Percentiles rank a stretch among this genome's conserved stretches.
These are phyloP conservation scores for Polylopha cassiicola DNA, from an alignment of 2,888 invertebrate species.

Conservation along the genomic window DNA sequence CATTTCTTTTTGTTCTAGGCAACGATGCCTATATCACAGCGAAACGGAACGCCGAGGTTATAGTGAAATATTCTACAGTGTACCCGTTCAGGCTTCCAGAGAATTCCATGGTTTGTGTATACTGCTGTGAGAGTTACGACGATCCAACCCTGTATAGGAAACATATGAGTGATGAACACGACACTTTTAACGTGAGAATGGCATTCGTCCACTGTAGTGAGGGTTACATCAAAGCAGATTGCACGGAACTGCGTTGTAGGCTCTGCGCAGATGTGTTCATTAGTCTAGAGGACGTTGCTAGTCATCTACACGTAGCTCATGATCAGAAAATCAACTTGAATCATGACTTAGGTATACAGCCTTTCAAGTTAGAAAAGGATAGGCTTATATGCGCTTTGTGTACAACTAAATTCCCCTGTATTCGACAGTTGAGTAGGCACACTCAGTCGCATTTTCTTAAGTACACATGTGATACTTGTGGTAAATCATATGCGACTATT, in stretches of 20 bases:
- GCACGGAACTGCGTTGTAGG: slow-evolving; percentile 55
- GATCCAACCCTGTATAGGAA: slow-evolving; percentile 49
- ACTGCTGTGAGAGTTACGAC: slow-evolving; percentile 58
- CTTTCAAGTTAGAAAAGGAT: slow-evolving; percentile 54
- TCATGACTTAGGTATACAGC: slow-evolving; percentile 52
- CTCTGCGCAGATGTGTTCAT: slow-evolving; percentile 43
- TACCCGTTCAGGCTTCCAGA: slow-evolving; percentile 69
- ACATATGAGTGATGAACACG: slow-evolving; percentile 60
- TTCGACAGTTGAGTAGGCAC: slow-evolving; percentile 58
- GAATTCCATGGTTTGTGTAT: slow-evolving; percentile 62
- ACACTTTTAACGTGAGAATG: slow-evolving; percentile 47
- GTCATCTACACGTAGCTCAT: slow-evolving; percentile 49
- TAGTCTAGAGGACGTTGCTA: slow-evolving; percentile 44
- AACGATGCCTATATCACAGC: slow-evolving; percentile 57
- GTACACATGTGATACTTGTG: slow-evolving; percentile 63
- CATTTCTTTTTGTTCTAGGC: slow-evolving; percentile 74
- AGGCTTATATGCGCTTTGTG: slow-evolving; percentile 54
- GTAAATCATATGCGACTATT: slow-evolving; percentile 57
- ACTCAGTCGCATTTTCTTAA: slow-evolving; percentile 58
- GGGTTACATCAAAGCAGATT: slow-evolving; percentile 61
- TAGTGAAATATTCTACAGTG: slow-evolving; percentile 64
- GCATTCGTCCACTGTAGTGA: slow-evolving; percentile 58
- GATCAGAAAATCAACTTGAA: slow-evolving; percentile 42
- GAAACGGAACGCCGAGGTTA: slow-evolving; percentile 65
- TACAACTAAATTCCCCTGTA: slow-evolving; percentile 41